Evolutionary conservation across 1,140 invertebrate genomes (phyloP), one percentile per base, ranked within the genome.

Genomic region (Lepidotrigona ventralis): DNA sequence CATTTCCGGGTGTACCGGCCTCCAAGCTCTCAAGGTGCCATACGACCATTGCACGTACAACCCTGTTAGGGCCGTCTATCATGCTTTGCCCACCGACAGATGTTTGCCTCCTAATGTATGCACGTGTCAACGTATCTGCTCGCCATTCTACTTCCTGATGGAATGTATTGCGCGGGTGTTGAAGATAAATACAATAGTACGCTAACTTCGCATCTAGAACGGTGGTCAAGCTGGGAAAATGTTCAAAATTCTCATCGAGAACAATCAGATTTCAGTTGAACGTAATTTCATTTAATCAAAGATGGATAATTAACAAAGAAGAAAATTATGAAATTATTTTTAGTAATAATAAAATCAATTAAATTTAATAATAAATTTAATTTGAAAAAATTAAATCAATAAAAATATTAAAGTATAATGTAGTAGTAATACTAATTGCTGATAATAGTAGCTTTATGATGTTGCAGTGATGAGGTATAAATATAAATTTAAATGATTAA

Each of bases 61-160:
- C 89, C 85, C 88, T 89, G 73, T 79, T 88, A 87, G 86, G 83
- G 80, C 88, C 87, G 87, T 91, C 87, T 69, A 84, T 53, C 58
- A 78, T 26, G 69, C 86, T 90, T 91, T 88, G 85, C 85, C 80
- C 78, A 81, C 85, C 85, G 88, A 90, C 92, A 93, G 92, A 92
- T 93, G 91, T 92, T 91, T 86, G 82, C 76, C 84, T 89, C 85
- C 86, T 92, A 92, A 93, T 92, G 88, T 93, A 92, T 92, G 90
- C 89, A 85, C 90, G 86, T 91, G 90, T 93, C 91, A 92, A 92
- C 89, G 86, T 90, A 88, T 89, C 86, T 90, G 88, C 85, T 79
- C 84, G 87, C 84, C 85, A 86, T 72, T 85, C 85, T 86, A 86
- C 81, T 89, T 90, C 86, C 86, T 77, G 84, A 86, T 89, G 83